Evolutionary conservation across 2,113 vertebrate genomes (phyloP), one percentile per base, ranked within the genome.

Genomic region (Dendropsophus ebraccatus): DNA sequence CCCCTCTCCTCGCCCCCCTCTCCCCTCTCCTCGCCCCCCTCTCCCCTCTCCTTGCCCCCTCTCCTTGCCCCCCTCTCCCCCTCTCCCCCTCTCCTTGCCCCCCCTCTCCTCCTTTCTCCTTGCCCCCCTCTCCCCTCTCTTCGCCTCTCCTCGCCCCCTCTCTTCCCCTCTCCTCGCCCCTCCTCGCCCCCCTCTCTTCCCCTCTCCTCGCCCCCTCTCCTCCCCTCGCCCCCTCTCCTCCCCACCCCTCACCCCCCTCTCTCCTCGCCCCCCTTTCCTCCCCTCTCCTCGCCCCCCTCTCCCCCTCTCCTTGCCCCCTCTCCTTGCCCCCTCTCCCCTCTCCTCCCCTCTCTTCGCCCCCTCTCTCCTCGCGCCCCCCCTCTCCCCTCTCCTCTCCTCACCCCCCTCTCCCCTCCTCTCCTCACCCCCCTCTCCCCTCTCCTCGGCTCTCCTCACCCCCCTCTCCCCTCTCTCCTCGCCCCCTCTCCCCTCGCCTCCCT

Each of bases 401-500:
- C 56, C 56, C 41, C 35, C 30, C 78, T 28, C 60, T 45, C 60
- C 35, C 54, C 41, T 8, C 60, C 25, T 3, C 79, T 1, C 17
- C n/a, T n/a, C n/a, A n/a, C 56, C 56, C 41, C 35, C 30, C 78
- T 28, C 60, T 45, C 60, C 35, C 54, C 41, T 8, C 60, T 32
- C 5, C 79, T 1, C 17, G 45, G n/a, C n/a, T n/a, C n/a, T n/a
- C n/a, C n/a, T n/a, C n/a, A n/a, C 56, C 56, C 41, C 35, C 30
- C 78, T 28, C 60, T 45, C 60, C 35, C 54, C 41, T 8, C 60
- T 32, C 5, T 79, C n/a, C n/a, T 1, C 17, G 45, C 28, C 74
- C 35, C 84, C 74, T 88, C 82, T 84, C 54, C 4, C 14, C 32
- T 81, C 30, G 32, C 56, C 56, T n/a, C 35, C 30, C 78, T 28